phyloP scores from a whole-genome alignment of 2,797 vertebrate genomes.

The Acipenser transmontanus region DNA sequence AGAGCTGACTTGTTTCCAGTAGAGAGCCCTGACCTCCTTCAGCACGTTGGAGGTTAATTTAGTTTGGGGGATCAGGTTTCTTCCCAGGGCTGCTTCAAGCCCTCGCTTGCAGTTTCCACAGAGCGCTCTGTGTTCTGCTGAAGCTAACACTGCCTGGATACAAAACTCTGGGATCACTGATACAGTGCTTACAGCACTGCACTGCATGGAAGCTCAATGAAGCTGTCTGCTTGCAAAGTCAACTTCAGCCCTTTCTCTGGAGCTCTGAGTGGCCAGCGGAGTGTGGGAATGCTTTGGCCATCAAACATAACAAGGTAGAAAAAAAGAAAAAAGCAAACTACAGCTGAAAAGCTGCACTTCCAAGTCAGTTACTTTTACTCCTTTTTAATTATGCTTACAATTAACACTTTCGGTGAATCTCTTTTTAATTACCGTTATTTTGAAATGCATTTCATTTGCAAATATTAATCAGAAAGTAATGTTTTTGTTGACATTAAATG shows the following conservation, averaged over 20 bases:
- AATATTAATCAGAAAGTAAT: too few species aligned
- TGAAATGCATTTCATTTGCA: too few species aligned
- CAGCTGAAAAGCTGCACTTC: too few species aligned
- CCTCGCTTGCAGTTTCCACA: constrained; percentile 40
- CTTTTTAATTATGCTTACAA: too few species aligned
- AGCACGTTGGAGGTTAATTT: constrained; percentile 65
- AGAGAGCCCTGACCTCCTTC: constrained; percentile 40
- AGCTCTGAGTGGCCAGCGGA: constrained; percentile 44
- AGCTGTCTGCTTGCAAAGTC: constrained; percentile 47
- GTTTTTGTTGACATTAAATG: too few species aligned
- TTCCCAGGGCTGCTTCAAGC: constrained; percentile 45
- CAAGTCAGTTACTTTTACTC: too few species aligned
- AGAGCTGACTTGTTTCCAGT: constrained; percentile 43
- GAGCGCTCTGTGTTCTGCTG: constrained; percentile 37
- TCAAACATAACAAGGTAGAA: constrained; percentile 56
- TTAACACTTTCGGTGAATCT: too few species aligned
- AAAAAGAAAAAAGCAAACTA: too few species aligned
- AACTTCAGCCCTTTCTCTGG: constrained; percentile 44
- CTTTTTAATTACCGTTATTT: too few species aligned
- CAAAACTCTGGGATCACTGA: not conserved
- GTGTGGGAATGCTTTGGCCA: constrained; percentile 52
- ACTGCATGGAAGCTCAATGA: constrained; percentile 32
- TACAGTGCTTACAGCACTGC: not conserved
- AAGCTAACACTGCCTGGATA: constrained; percentile 22
- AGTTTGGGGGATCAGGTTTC: constrained; percentile 60